Evolutionary conservation across 1,140 invertebrate species (phyloP).

Genomic region (Tetramorium simillimum): DNA sequence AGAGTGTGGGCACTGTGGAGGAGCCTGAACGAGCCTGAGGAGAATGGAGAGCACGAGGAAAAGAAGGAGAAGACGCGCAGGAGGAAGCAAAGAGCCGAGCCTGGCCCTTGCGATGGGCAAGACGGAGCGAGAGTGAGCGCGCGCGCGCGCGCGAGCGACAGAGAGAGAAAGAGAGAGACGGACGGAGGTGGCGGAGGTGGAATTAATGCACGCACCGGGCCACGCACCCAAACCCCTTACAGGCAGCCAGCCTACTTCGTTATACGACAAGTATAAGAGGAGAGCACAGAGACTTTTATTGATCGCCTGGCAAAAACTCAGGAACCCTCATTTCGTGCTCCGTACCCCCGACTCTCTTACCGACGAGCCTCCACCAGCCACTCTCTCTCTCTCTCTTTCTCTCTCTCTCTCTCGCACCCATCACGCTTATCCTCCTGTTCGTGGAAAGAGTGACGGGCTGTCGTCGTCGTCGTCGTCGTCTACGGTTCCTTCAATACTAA

Average conservation of each 20-base stretch:
- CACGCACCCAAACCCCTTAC: constrained; percentile 82
- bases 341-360: constrained; percentile 79
- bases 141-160: no score
- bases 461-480: constrained; percentile 49
- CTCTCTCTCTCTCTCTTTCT: constrained; percentile 62
- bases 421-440: constrained; percentile 63
- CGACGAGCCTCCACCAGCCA: constrained; percentile 66
- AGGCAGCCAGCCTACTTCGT: constrained; percentile 83
- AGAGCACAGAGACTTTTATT: constrained; percentile 85
- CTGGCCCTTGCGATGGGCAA: constrained; percentile 40
- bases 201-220: constrained; percentile 85
- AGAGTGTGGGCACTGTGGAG: constrained; percentile 48
- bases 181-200: constrained; percentile 79
- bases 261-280: constrained; percentile 85
- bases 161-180: neutral
- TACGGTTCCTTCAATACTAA: constrained; percentile 60
- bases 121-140: constrained; percentile 21
- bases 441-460: constrained; percentile 72
- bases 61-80: constrained; percentile 38
- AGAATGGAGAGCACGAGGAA: constrained; percentile 61
- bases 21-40: constrained; percentile 65
- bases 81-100: constrained; percentile 48
- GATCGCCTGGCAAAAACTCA: constrained; percentile 86
- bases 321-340: constrained; percentile 84
- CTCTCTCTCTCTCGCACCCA: constrained; percentile 56